Conservation (phyloP, 1,140 invertebrate genomes). For the Pseudomyrmex dendroicus region DNA sequence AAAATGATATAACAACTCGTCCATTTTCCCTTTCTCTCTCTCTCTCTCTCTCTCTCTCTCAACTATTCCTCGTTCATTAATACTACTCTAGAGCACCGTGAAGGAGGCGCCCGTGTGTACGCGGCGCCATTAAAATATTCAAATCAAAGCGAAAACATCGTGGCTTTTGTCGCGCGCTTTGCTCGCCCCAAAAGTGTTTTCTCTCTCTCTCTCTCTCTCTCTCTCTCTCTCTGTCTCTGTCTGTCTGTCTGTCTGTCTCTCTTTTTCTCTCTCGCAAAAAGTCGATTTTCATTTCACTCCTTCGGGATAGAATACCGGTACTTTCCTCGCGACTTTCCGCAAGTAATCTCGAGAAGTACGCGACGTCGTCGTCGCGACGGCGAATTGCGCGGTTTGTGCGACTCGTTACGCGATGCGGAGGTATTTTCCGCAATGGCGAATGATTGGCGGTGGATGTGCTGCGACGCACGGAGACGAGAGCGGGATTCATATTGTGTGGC, state of each 20-base stretch:
- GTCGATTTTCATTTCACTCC: constrained; percentile 19
- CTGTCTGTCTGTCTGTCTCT: background rate
- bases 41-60: background rate
- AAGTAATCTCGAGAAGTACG: constrained; percentile 27
- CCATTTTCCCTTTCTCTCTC: constrained; percentile 3
- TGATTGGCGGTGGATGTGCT: background rate
- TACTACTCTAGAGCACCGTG: constrained; percentile 7
- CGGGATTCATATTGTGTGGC: constrained; percentile 34
- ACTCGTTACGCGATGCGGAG: background rate
- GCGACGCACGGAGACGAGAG: background rate
- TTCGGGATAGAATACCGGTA: background rate
- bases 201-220: background rate
- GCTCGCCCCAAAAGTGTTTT: background rate
- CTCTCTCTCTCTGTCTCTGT: background rate
- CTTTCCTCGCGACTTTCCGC: constrained; percentile 34
- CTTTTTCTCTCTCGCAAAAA: background rate
- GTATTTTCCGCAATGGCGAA: constrained; percentile 14
- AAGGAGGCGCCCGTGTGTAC: background rate
- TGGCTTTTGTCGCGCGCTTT: constrained; percentile 48
- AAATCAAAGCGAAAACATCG: constrained; percentile 52
- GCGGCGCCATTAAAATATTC: constrained; percentile 49
- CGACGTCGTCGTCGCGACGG: background rate
- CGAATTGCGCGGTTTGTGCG: background rate
- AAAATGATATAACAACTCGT: constrained; percentile 3
- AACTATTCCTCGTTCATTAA: constrained; percentile 38